Base-by-base conservation (phyloP, 1,140 invertebrate species). In the Latrodectus geometricus region DNA sequence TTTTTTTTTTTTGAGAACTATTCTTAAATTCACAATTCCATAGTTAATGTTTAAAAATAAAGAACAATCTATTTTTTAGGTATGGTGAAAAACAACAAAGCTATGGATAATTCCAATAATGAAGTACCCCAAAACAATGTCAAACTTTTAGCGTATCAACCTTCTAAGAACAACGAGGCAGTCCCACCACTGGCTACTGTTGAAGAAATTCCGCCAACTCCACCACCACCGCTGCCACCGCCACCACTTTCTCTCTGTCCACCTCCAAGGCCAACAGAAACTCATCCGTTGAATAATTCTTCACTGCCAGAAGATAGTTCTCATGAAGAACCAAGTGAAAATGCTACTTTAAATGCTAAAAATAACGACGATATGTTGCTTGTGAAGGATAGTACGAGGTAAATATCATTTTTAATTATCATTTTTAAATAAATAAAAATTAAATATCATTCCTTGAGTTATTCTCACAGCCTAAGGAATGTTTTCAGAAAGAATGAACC, bases 301-400 rank as follows among this genome's bases (percentile, higher is more conserved):
- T 20, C 50, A 76, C 9, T 65, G 9, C 65, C 61, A 8, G 76
- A 78, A 17, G 76, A 78, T 20, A 48, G 65, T n/a, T 78, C 56
- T n/a, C 76, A 65, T 5, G 76, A 78, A 68, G 61, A 74, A 20
- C 0, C 73, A 17, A 23, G 61, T 52, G 72, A 65, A 14, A 9
- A 15, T 9, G 48, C 70, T 12, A 75, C 78, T 50, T 23, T 80
- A 7, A 49, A 80, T 15, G 21, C 69, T 56, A 23, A 65, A 68
- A 66, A 56, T 56, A 23, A 20, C 49, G n/a, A 74, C 48, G 48
- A 75, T 15, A 66, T 69, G 12, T 68, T 49, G 1, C 17, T 75
- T 20, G 61, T 84, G 17, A 74, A 84, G 52, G 81, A 84, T 17
- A 75, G 81, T 52, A 48, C 73, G 3, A 75, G 81, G 81, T 84